Evolutionary conservation across 2,888 invertebrate species (phyloP), one percentile per base, ranked within the genome.

Genomic region (Coecobrya sp.): DNA sequence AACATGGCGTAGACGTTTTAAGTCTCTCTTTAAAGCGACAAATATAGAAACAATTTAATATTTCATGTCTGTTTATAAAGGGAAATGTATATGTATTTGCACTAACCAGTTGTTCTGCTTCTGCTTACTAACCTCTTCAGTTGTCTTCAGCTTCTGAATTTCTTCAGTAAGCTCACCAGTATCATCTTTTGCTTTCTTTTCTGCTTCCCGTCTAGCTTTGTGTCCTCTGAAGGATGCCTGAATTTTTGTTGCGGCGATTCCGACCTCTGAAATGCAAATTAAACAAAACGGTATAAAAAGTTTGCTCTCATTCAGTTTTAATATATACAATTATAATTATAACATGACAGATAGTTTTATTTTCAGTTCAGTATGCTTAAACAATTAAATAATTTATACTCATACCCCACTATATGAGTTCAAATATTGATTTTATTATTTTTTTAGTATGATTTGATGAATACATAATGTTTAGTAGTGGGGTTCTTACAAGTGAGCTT

Each of bases 181-280:
- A 65, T 86, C 94, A 84, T 84, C 91, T 73, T 90, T 79, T 45
- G 52, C 52, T 95, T 95, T 94, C 79, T 93, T 95, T 89, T 95
- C 94, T 52, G 96, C 96, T 95, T 97, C 97, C 96, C 98, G 98
- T 95, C 98, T 97, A 70, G 98, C 97, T 97, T 98, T 97, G 96
- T 98, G 98, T 89, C 98, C 98, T 94, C 98, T 97, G 97, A 98
- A 98, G 22, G 98, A 98, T 8, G 98, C 98, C 96, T 98, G 98
- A 95, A 98, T 98, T 96, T 98, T 98, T 84, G 98, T 97, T 52
- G 98, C 98, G 4, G 98, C 98, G 96, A 97, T 96, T 96, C 97
- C 97, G 94, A 98, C 96, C 95, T 98, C 98, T 98, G 96, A 5
- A 96, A 96, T 16, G 8, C n/a, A n/a, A n/a, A n/a, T n/a, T n/a